Conservation (phyloP, 2,888 invertebrate genomes). For the Lepidonotus clava region DNA sequence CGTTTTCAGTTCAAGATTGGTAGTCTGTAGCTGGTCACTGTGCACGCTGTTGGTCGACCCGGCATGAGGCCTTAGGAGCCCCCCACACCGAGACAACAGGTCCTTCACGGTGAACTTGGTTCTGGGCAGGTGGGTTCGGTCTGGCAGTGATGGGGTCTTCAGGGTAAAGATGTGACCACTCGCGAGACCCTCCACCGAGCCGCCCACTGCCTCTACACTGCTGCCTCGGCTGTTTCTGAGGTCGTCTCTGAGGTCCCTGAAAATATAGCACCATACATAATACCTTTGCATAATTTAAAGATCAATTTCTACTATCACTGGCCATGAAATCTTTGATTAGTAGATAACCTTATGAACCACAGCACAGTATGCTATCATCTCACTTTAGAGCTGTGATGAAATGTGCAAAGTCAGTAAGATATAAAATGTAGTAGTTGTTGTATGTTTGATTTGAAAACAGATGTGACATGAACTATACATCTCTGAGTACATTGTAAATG, state of each 20-base stretch:
- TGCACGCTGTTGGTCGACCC: neutral
- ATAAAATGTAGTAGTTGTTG: too few species aligned
- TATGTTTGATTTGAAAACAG: too few species aligned
- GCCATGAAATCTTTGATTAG: too few species aligned
- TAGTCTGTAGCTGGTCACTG: neutral
- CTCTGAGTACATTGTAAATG: too few species aligned
- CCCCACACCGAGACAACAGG: neutral
- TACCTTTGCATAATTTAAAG: too few species aligned
- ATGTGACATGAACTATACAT: too few species aligned
- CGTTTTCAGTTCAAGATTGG: neutral
- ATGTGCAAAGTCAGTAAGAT: too few species aligned
- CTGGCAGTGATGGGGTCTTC: too few species aligned
- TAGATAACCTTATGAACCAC: too few species aligned
- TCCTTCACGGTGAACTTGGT: neutral
- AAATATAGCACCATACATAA: neutral
- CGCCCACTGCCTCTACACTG: slow-evolving; percentile 29
- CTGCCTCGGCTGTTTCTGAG: slow-evolving; percentile 41
- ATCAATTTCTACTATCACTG: too few species aligned
- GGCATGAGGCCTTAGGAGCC: neutral
- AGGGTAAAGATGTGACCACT: neutral
- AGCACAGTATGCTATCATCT: too few species aligned
- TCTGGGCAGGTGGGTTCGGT: neutral
- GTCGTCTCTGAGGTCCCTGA: slow-evolving; percentile 22
- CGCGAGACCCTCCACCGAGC: neutral
- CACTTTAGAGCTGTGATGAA: too few species aligned